A percentile compares a stretch with the other conserved stretches of the same genome.
These are phyloP conservation scores for Xestia ashworthii DNA, from an alignment of 2,888 invertebrate genomes.

Conservation along the genomic window DNA sequence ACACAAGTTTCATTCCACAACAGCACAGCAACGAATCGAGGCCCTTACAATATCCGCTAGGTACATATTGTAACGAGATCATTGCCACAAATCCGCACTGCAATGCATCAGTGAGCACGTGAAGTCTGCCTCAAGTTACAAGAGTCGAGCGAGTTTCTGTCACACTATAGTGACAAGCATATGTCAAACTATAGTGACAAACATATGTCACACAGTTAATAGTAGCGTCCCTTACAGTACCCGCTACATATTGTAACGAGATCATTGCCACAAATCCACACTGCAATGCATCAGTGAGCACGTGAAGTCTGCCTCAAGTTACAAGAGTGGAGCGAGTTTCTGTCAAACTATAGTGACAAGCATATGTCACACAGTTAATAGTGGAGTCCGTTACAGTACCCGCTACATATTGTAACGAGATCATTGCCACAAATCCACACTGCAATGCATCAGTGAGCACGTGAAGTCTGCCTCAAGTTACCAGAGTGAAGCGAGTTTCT, in stretches of 20 bases:
- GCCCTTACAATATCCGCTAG: slow-evolving; percentile 1
- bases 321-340: slow-evolving; percentile 29
- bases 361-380: too few species aligned
- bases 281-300: slow-evolving; percentile 55
- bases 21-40: not conserved
- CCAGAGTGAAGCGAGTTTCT: slow-evolving; percentile 22
- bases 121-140: slow-evolving; percentile 21
- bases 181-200: too few species aligned
- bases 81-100: slow-evolving; percentile 57
- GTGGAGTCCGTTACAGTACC: slow-evolving; percentile 3
- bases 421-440: slow-evolving; percentile 58
- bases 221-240: slow-evolving; percentile 4
- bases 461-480: slow-evolving; percentile 26
- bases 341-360: not conserved
- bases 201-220: too few species aligned
- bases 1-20: not conserved
- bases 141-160: slow-evolving; percentile 20
- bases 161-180: not conserved
- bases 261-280: slow-evolving; percentile 59
- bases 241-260: slow-evolving; percentile 41
- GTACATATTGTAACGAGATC: slow-evolving; percentile 49
- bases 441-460: slow-evolving; percentile 56
- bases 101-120: slow-evolving; percentile 55
- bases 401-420: slow-evolving; percentile 44
- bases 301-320: slow-evolving; percentile 25